Evolutionary conservation across 2,113 vertebrate genomes (phyloP).

Genomic region (Pluvianellus socialis): DNA sequence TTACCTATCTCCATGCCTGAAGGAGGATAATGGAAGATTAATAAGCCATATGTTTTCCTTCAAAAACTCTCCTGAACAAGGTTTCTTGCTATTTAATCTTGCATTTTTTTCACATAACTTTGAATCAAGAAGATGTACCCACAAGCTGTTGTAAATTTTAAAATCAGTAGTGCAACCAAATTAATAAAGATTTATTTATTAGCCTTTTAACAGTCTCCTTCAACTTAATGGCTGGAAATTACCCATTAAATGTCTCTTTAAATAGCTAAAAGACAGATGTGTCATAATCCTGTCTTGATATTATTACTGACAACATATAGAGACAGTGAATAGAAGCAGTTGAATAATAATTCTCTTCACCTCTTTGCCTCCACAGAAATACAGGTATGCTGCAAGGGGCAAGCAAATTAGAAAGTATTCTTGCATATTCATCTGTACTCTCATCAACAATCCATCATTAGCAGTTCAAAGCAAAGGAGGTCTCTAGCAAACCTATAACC

Average conservation of each 20-base stretch:
- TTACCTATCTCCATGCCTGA: neutral
- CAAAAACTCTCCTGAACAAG: neutral
- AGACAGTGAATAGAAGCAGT: neutral
- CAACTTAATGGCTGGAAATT: neutral
- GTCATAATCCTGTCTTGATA: neutral
- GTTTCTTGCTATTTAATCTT: neutral
- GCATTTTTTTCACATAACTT: neutral
- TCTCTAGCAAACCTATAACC: neutral
- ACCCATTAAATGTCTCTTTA: neutral
- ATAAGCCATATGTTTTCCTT: neutral
- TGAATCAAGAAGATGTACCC: neutral
- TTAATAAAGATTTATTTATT: neutral
- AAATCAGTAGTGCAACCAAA: neutral
- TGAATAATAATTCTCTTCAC: neutral
- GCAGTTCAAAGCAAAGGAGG: neutral
- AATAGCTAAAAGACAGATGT: neutral
- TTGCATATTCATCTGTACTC: neutral
- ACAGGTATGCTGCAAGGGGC: neutral
- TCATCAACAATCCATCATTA: neutral
- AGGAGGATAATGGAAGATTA: neutral
- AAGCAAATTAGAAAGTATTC: neutral
- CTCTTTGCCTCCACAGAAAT: neutral
- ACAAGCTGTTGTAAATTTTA: neutral
- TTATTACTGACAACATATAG: neutral
- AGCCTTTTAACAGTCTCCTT: neutral